A percentile compares a stretch with the other conserved stretches of the same genome.
Evolutionary conservation across 2,888 invertebrate genomes (phyloP).

Genomic region (Drosophila austrosaltans): DNA sequence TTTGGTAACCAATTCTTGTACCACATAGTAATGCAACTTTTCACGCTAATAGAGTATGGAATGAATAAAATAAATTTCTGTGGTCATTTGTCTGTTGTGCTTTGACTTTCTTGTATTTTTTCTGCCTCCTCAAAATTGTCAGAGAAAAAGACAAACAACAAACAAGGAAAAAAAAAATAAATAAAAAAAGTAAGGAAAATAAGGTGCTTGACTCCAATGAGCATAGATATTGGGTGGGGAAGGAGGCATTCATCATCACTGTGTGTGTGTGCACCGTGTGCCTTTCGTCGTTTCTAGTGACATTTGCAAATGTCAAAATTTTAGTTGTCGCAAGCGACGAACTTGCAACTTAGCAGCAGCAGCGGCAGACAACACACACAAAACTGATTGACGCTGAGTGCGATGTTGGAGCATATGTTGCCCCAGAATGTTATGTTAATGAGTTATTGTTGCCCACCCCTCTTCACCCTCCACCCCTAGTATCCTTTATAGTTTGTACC

Average conservation of each 20-base stretch:
- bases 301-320: constrained; percentile 72
- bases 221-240: neutral
- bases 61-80: constrained; percentile 42
- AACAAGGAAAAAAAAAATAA: constrained; percentile 20
- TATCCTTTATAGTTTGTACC: too few relatives aligned
- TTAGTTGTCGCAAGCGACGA: constrained; percentile 63
- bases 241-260: constrained; percentile 57
- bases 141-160: constrained; percentile 11
- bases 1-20: too few relatives aligned
- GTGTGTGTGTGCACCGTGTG: neutral
- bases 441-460: constrained; percentile 59
- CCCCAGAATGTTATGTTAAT: constrained; percentile 71
- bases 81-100: constrained; percentile 53
- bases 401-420: constrained; percentile 67
- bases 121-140: constrained; percentile 30
- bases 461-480: constrained; percentile 13
- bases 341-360: constrained; percentile 11
- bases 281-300: constrained; percentile 25
- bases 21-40: neutral
- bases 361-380: constrained; percentile 8
- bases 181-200: constrained; percentile 6
- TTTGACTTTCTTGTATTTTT: constrained; percentile 32
- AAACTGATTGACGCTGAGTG: constrained; percentile 62
- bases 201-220: constrained; percentile 31
- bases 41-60: constrained; percentile 2